Conservation (phyloP, 53 echinoderm and acorn worm species). For the Crossaster papposus region DNA sequence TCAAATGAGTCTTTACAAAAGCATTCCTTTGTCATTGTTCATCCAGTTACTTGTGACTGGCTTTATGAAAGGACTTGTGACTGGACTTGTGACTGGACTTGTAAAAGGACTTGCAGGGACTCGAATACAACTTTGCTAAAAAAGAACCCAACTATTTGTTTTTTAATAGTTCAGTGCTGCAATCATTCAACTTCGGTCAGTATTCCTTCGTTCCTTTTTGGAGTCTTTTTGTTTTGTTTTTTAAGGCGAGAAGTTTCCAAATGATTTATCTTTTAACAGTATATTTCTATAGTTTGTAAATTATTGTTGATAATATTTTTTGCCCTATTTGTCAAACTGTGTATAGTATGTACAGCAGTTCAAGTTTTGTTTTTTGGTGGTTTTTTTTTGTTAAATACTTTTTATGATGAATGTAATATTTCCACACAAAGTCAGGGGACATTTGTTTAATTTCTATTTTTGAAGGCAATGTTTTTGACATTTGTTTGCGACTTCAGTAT, state of each 20-base stretch:
- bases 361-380: no score
- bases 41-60: no score
- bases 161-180: conserved; percentile 26
- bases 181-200: conserved; percentile 49
- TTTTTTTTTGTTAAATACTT: conserved; percentile 53
- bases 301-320: conserved; percentile 55
- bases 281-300: conserved; percentile 61
- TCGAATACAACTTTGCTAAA: no score
- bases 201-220: conserved; percentile 16
- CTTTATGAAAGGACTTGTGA: no score
- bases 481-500: neutral
- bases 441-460: conserved; percentile 24
- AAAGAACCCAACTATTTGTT: neutral
- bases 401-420: conserved; percentile 61
- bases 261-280: conserved; percentile 31
- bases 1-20: no score
- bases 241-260: conserved; percentile 15
- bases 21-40: no score
- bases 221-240: neutral
- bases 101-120: no score
- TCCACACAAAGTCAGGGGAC: conserved; percentile 45
- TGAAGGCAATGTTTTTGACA: conserved; percentile 33
- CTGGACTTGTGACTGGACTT: no score
- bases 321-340: conserved; percentile 59
- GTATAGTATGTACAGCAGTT: conserved; percentile 48